Conservation (phyloP, 2,113 vertebrate species). For the Cyprinodon tularosa region DNA sequence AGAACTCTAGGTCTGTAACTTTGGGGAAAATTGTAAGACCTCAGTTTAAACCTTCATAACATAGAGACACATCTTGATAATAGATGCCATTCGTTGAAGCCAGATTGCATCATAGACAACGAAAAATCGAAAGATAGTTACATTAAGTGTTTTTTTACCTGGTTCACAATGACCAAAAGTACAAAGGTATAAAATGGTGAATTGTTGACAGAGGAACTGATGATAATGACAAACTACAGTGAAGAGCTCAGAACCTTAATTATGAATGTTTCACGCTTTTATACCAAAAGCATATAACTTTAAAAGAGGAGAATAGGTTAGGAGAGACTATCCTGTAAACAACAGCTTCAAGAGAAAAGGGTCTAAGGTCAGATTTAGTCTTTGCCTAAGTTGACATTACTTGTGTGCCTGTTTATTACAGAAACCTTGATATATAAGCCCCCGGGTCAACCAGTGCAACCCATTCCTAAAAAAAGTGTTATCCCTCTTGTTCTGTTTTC, state of each 20-base stretch:
- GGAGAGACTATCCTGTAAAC: constrained; percentile 73
- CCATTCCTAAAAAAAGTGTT: constrained; percentile 67
- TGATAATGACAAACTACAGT: background rate
- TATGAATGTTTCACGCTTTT: background rate
- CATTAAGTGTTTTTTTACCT: no score
- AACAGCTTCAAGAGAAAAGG: constrained; percentile 21
- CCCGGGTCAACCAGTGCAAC: constrained; percentile 83
- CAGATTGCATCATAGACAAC: no score
- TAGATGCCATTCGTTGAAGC: no score
- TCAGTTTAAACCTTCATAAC: no score
- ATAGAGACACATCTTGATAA: no score
- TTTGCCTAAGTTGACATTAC: constrained; percentile 88
- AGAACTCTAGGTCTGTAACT: background rate
- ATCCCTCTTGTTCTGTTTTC: constrained; percentile 51
- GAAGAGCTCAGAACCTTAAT: background rate
- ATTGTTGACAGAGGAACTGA: background rate
- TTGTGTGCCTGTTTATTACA: constrained; percentile 83
- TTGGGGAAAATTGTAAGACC: background rate
- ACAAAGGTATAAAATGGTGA: background rate
- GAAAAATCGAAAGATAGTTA: no score
- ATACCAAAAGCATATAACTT: background rate
- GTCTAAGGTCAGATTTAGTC: constrained; percentile 84
- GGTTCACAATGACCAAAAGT: background rate
- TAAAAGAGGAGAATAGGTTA: constrained; percentile 28
- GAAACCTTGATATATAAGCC: constrained; percentile 81